phyloP scores from a whole-genome alignment of 2,113 vertebrate species.

The Ivindomyrus marchei region DNA sequence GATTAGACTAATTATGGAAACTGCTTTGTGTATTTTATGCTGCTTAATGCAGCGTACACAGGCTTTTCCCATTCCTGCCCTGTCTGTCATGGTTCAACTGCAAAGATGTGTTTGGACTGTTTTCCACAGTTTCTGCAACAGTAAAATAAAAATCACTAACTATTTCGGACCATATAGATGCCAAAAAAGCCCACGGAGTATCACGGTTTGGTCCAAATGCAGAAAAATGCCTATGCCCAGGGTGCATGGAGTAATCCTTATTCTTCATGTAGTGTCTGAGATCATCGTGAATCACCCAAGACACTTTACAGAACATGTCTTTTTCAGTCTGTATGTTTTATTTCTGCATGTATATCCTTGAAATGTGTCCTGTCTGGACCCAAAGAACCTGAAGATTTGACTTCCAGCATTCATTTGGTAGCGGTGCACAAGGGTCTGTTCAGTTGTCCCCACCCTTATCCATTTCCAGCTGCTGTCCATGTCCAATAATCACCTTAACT shows the following conservation, averaged over 20 bases:
- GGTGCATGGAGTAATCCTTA: background rate
- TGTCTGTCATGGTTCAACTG: background rate
- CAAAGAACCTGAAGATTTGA: background rate
- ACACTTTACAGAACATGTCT: background rate
- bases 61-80: background rate
- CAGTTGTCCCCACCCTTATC: background rate
- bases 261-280: background rate
- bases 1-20: slow-evolving; percentile 6
- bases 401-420: background rate
- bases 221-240: background rate
- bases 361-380: background rate
- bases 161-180: background rate
- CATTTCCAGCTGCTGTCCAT: background rate
- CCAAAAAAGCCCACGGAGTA: background rate
- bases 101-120: background rate
- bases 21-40: background rate
- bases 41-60: background rate
- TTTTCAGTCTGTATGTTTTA: background rate
- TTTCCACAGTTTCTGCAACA: background rate
- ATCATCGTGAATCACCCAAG: background rate
- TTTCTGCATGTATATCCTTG: background rate
- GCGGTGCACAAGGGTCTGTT: background rate
- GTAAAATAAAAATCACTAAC: background rate
- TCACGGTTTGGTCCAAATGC: background rate
- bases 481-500: background rate